These are phyloP conservation scores for Drosophila subquinaria DNA, from an alignment of 2,888 invertebrate genomes.

Conservation along the genomic window DNA sequence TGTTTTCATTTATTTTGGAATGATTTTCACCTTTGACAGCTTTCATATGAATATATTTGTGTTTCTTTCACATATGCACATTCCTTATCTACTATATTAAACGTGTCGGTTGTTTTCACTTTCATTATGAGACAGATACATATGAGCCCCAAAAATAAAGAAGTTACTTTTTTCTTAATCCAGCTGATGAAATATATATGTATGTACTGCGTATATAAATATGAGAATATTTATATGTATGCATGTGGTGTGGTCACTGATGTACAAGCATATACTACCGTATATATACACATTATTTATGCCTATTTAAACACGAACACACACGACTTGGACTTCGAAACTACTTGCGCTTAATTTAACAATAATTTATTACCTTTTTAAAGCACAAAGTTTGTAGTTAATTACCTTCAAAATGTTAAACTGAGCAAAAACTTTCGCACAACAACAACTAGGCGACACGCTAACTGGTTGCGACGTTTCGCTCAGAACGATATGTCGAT, in stretches of 20 bases:
- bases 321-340: conserved; percentile 2
- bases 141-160: neutral
- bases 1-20: neutral
- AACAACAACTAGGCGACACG: conserved; percentile 41
- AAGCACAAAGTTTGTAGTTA: conserved; percentile 8
- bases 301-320: neutral
- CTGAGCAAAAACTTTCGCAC: conserved; percentile 54
- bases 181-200: conserved; percentile 8
- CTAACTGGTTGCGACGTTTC: conserved; percentile 21
- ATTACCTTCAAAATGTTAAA: conserved; percentile 38
- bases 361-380: conserved; percentile 20
- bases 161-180: conserved; percentile 15
- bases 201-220: conserved; percentile 4
- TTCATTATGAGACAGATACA: neutral
- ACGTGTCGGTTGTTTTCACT: neutral
- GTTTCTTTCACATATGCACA: neutral
- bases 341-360: conserved; percentile 7
- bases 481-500: neutral
- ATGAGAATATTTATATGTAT: conserved; percentile 12
- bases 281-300: neutral
- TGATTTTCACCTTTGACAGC: neutral
- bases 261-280: conserved; percentile 1
- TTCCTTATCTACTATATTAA: neutral
- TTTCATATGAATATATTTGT: neutral
- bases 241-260: neutral